Evolutionary conservation across 2,888 invertebrate genomes (phyloP).

Genomic region (Eledone cirrhosa): DNA sequence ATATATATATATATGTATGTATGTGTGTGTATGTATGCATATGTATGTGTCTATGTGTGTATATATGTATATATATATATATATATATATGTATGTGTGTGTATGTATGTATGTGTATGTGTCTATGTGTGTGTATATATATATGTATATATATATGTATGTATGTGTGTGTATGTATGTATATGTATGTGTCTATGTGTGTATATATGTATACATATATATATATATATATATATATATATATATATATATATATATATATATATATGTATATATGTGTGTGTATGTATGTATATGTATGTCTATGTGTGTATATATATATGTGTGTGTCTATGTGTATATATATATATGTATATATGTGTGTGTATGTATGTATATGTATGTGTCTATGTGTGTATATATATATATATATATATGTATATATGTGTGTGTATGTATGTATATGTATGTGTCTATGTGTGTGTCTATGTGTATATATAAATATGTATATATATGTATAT

Average conservation of each 20-base stretch:
- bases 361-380: background rate
- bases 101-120: too few relatives aligned
- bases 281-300: background rate
- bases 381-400: background rate
- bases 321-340: background rate
- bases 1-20: too few relatives aligned
- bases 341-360: background rate
- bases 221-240: background rate
- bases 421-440: background rate
- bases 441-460: background rate
- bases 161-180: background rate
- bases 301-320: background rate
- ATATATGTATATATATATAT: too few relatives aligned
- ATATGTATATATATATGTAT: background rate
- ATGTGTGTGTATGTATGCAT: too few relatives aligned
- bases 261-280: background rate
- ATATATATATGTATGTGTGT: too few relatives aligned
- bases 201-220: background rate
- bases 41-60: too few relatives aligned
- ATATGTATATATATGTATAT: too few relatives aligned
- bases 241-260: background rate
- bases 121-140: background rate
- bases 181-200: background rate
- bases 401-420: background rate
- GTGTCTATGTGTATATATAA: too few relatives aligned